Evolutionary conservation across 2,888 invertebrate genomes (phyloP).

Genomic region (Stenotaenia linearis): DNA sequence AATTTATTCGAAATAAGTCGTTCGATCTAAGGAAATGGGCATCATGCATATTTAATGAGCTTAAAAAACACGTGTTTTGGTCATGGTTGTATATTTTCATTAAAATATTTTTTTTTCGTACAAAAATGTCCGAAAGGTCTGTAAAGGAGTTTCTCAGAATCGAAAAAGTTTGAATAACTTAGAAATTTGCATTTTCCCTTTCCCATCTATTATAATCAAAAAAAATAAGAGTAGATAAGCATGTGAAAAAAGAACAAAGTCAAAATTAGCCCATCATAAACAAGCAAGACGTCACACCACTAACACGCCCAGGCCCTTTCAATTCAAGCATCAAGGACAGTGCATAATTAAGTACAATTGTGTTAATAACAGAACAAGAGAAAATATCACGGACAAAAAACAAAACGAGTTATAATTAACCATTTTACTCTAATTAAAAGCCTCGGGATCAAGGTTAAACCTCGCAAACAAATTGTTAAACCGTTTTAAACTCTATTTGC

Average conservation of each 20-base stretch:
- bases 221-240: neutral
- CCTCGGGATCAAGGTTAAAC: neutral
- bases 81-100: no score
- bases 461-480: neutral
- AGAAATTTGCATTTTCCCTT: neutral
- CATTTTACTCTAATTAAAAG: neutral
- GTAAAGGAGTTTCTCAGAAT: neutral
- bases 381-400: neutral
- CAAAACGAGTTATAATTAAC: neutral
- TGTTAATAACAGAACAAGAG: neutral
- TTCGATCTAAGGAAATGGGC: no score
- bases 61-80: no score
- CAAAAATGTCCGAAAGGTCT: no score
- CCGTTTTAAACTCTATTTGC: neutral
- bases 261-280: conserved; percentile 10
- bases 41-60: no score
- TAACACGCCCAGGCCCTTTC: conserved; percentile 8
- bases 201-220: conserved; percentile 6
- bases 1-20: no score
- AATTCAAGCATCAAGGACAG: conserved; percentile 20
- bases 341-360: conserved; percentile 16
- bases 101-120: no score
- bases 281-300: neutral
- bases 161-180: neutral
- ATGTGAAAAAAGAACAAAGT: conserved; percentile 3